Conservation (phyloP, 2,113 vertebrate species). For the Oenanthe melanoleuca region DNA sequence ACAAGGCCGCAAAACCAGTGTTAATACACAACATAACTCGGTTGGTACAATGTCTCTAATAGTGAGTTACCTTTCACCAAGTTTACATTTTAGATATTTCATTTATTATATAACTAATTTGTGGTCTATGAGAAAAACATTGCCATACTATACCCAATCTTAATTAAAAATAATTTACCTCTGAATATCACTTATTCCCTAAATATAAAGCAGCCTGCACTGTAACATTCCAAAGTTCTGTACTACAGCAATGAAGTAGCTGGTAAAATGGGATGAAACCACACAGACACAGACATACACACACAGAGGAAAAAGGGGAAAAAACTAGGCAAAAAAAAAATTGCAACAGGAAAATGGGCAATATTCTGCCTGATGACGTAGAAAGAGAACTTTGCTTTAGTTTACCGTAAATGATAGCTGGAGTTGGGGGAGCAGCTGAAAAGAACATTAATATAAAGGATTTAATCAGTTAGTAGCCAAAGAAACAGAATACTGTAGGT, state of each 20-base stretch:
- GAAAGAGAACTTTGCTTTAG: slow-evolving; percentile 70
- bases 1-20: not conserved
- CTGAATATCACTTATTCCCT: not conserved
- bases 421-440: slow-evolving; percentile 91
- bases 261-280: slow-evolving; percentile 33
- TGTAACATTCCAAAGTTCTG: not conserved
- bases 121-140: not conserved
- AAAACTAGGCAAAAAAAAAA: not conserved
- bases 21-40: not conserved
- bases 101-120: not conserved
- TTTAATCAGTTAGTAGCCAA: slow-evolving; percentile 81
- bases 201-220: not conserved
- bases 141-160: not conserved
- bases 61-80: not conserved
- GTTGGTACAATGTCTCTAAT: not conserved
- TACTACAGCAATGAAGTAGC: slow-evolving; percentile 16
- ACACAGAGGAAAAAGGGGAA: not conserved
- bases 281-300: not conserved
- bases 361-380: slow-evolving; percentile 53
- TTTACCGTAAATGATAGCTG: slow-evolving; percentile 94
- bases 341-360: slow-evolving; percentile 48
- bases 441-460: slow-evolving; percentile 83
- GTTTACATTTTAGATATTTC: not conserved
- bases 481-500: slow-evolving; percentile 53
- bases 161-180: not conserved